Percentiles rank a stretch among this genome's conserved stretches.
phyloP scores from a whole-genome alignment of 2,888 invertebrate species.

The Pristionchus maxplancki region DNA sequence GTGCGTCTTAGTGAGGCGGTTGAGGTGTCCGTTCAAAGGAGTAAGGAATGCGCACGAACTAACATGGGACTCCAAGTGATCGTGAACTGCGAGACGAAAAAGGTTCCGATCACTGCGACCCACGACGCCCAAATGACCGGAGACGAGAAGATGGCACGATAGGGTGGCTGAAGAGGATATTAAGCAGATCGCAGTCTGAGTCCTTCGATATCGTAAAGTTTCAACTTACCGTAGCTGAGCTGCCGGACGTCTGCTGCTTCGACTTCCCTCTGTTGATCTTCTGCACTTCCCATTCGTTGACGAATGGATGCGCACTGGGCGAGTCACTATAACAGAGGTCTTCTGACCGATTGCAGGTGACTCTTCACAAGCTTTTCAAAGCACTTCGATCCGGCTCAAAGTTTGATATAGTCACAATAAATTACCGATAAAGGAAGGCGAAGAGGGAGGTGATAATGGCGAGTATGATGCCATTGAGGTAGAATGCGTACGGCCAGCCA shows the following conservation, averaged over 20 bases:
- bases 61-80: constrained; percentile 42
- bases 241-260: neutral
- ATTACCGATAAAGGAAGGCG: constrained; percentile 29
- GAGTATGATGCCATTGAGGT: constrained; percentile 4
- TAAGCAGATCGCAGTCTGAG: neutral
- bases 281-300: neutral
- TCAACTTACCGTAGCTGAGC: neutral
- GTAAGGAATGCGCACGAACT: neutral
- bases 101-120: constrained; percentile 67
- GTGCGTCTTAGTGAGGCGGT: too few relatives aligned
- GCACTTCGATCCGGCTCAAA: too few relatives aligned
- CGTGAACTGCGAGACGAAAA: constrained; percentile 59
- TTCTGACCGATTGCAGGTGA: too few relatives aligned
- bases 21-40: too few relatives aligned
- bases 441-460: neutral
- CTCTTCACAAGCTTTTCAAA: too few relatives aligned
- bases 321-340: neutral
- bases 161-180: constrained; percentile 4
- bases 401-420: too few relatives aligned
- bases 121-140: constrained; percentile 65
- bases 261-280: constrained; percentile 35
- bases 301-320: constrained; percentile 11
- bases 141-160: constrained; percentile 58
- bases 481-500: constrained; percentile 46
- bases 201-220: neutral